Evolutionary conservation across 2,797 vertebrate genomes (phyloP).

Genomic region (Falco concolor): DNA sequence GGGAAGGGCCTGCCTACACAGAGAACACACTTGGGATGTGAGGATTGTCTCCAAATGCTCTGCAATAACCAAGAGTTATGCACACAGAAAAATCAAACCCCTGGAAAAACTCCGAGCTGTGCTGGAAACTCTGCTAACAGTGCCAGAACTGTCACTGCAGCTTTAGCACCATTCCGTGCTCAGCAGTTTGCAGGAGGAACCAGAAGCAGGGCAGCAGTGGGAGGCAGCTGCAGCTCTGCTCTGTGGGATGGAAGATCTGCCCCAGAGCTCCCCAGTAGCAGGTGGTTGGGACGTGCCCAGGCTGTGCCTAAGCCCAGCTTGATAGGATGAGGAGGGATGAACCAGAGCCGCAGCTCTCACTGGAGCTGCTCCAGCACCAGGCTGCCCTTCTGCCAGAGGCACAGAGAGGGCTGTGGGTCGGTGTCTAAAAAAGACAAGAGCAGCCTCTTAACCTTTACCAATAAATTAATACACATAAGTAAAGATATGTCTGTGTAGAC

Average conservation of each 20-base stretch:
- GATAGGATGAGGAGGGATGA: neutral
- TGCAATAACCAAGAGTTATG: neutral
- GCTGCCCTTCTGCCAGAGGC: neutral
- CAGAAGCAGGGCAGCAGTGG: slow-evolving; percentile 14
- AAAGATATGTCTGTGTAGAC: neutral
- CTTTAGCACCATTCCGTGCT: neutral
- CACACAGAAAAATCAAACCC: neutral
- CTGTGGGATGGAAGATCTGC: neutral
- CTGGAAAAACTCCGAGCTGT: neutral
- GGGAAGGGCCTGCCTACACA: neutral
- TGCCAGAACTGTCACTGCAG: neutral
- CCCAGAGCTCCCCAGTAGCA: neutral
- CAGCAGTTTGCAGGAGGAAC: neutral
- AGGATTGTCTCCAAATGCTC: neutral
- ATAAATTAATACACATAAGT: neutral
- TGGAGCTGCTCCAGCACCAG: neutral
- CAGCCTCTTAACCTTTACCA: neutral
- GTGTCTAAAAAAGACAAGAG: neutral
- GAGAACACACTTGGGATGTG: neutral
- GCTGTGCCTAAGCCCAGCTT: neutral
- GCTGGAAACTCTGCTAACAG: neutral
- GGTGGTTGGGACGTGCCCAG: neutral
- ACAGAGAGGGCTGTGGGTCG: fast-evolving
- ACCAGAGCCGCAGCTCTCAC: neutral
- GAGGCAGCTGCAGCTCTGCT: neutral